phyloP scores from a whole-genome alignment of 2,113 vertebrate species.

The Microtus pennsylvanicus region DNA sequence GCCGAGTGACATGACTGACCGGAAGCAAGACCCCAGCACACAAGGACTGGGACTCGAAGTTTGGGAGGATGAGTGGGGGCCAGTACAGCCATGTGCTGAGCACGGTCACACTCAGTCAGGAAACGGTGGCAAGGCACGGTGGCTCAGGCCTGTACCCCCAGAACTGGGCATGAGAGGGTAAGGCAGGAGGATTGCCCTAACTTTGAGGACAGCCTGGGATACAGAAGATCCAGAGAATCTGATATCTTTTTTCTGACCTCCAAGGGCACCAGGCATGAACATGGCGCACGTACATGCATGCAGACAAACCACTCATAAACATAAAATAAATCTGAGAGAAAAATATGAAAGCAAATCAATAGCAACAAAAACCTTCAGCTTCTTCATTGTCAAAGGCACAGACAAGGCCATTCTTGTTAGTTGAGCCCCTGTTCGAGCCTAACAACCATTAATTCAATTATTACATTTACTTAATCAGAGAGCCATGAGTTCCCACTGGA shows the following conservation, averaged over 20 bases:
- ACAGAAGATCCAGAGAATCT: not conserved
- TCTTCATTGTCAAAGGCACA: not conserved
- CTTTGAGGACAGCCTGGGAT: not conserved
- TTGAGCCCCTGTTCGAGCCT: too few relatives aligned
- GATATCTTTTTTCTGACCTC: not conserved
- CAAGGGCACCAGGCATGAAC: not conserved
- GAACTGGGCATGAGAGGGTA: too few relatives aligned
- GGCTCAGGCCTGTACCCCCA: not conserved
- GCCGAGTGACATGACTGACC: not conserved
- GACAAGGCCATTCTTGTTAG: not conserved
- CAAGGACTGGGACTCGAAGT: not conserved
- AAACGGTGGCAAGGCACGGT: not conserved
- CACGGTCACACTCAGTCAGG: not conserved
- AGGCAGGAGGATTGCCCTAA: not conserved
- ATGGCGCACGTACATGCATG: not conserved
- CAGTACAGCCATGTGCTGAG: not conserved
- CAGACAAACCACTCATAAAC: not conserved
- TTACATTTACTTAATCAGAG: not conserved
- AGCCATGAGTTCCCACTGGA: not conserved
- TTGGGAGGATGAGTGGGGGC: not conserved
- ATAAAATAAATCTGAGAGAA: not conserved
- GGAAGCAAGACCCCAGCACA: not conserved
- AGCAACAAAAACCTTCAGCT: slow-evolving; percentile 4
- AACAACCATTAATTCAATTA: not conserved
- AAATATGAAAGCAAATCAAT: not conserved